Base-by-base conservation (phyloP, 2,888 invertebrate species). In the Strigamia crassipes region DNA sequence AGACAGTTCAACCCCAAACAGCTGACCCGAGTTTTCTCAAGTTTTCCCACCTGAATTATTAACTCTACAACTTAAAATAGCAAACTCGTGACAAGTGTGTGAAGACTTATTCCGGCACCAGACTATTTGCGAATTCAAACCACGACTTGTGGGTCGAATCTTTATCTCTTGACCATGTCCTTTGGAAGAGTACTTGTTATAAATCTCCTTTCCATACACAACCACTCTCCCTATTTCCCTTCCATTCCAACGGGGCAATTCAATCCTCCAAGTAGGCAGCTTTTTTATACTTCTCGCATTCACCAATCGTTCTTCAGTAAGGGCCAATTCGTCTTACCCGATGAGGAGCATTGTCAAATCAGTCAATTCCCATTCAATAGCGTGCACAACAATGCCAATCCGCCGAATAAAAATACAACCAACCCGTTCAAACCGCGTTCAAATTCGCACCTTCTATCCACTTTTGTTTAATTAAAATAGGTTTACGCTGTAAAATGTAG, bases 81-180 rank as follows among this genome's bases (percentile, higher is more conserved):
- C 73, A 73, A 73, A 73, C 27, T 73, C 23, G 73, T 73, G 73
- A 73, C 73, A 73, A 73, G 73, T 73, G 73, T 51, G 51, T 31
- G 31, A 73, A 73, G 73, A 73, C 73, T 73, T 73, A 73, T 73
- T 73, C 73, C 73, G 13, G 73, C 73, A 73, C 27, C 1, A 27
- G 31, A 27, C 73, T 73, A 13, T 31, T 73, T 73, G 73, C 73
- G 73, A 73, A 73, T 73, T 73, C 73, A 73, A 73, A 31, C 27
- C 73, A 73, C 73, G 73, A 73, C 73, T 73, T 73, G 73, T 73
- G 73, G 73, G 73, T 73, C 73, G 73, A 73, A 73, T 73, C 73
- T 73, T 73, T 73, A 73, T 73, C 73, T 73, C 73, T 73, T 73
- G 73, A 73, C 73, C 73, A 73, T 73, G 73, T 73, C 73, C n/a